A percentile compares a stretch with the other conserved stretches of the same genome.
Evolutionary conservation across 2,888 invertebrate genomes (phyloP).

Genomic region (Sinelater perroti): DNA sequence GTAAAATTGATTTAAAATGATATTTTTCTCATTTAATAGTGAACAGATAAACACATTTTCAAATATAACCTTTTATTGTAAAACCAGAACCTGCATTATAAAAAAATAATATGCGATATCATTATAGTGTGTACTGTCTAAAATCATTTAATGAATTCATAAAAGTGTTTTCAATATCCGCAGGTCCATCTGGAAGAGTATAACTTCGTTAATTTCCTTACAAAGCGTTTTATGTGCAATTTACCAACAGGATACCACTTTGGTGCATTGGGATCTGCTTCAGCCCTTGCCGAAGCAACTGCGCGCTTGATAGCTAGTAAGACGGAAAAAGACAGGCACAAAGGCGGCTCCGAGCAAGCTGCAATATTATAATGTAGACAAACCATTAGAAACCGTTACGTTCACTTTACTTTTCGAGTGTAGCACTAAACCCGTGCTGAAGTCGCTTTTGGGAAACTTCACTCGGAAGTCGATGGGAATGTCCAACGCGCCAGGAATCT

Average conservation of each 20-base stretch:
- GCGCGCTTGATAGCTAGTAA: conserved; percentile 51
- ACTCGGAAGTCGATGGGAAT: conserved; percentile 80
- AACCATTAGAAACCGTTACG: conserved; percentile 8
- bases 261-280: conserved; percentile 41
- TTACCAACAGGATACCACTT: conserved; percentile 50
- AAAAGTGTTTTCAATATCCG: conserved; percentile 48
- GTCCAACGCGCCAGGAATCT: conserved; percentile 79
- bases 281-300: conserved; percentile 45
- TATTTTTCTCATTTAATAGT: no score
- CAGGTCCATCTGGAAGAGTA: conserved; percentile 49
- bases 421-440: no score
- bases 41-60: no score
- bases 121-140: conserved; percentile 44
- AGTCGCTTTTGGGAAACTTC: conserved; percentile 72
- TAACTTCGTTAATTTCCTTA: conserved; percentile 6
- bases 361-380: conserved; percentile 53
- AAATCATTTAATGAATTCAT: conserved; percentile 47
- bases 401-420: conserved; percentile 74
- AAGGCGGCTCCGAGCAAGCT: conserved; percentile 73
- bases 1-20: no score
- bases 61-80: no score
- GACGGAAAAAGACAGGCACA: conserved; percentile 65
- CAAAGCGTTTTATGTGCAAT: conserved; percentile 39
- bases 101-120: no score
- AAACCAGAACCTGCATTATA: no score